Percentiles rank a stretch among this genome's conserved stretches.
Evolutionary conservation across 2,797 vertebrate genomes (phyloP).

Genomic region (Danio albolineatus): DNA sequence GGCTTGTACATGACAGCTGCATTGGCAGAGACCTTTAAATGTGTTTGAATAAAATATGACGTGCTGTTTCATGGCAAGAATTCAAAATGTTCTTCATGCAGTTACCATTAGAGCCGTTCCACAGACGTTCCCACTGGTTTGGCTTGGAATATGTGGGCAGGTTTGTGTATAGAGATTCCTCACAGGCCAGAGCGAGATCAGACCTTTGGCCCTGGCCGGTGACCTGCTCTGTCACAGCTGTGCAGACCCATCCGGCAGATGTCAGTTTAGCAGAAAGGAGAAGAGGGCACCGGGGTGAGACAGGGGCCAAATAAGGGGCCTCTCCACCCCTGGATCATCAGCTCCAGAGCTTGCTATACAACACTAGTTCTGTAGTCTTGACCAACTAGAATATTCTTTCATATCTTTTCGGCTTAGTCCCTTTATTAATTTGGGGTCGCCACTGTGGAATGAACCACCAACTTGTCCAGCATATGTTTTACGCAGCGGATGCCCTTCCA

Average conservation of each 20-base stretch:
- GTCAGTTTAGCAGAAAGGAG: constrained; percentile 66
- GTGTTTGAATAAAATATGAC: constrained; percentile 19
- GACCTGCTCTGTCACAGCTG: constrained; percentile 78
- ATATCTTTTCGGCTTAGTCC: too few relatives aligned
- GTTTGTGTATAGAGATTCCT: constrained; percentile 38
- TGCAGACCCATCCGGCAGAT: constrained; percentile 81
- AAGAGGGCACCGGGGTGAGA: constrained; percentile 53
- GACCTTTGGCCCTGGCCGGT: constrained; percentile 74
- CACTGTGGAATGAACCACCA: too few relatives aligned
- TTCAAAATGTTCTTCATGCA: neutral
- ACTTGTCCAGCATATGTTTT: too few relatives aligned
- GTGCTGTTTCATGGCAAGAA: constrained; percentile 31
- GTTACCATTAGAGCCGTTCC: neutral
- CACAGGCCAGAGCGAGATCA: constrained; percentile 50
- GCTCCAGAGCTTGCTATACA: constrained; percentile 55
- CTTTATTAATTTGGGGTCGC: too few relatives aligned
- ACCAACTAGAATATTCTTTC: too few relatives aligned
- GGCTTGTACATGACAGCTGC: constrained; percentile 2
- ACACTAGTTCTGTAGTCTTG: neutral
- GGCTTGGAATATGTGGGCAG: constrained; percentile 3
- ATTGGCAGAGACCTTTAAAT: neutral
- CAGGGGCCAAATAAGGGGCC: constrained; percentile 51
- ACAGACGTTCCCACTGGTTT: constrained; percentile 18
- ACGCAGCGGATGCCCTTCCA: too few relatives aligned
- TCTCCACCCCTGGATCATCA: constrained; percentile 63